A percentile compares a stretch with the other conserved stretches of the same genome.
Evolutionary conservation across 2,797 vertebrate species (phyloP).

Genomic region (Parauchenoglanis punctatus): DNA sequence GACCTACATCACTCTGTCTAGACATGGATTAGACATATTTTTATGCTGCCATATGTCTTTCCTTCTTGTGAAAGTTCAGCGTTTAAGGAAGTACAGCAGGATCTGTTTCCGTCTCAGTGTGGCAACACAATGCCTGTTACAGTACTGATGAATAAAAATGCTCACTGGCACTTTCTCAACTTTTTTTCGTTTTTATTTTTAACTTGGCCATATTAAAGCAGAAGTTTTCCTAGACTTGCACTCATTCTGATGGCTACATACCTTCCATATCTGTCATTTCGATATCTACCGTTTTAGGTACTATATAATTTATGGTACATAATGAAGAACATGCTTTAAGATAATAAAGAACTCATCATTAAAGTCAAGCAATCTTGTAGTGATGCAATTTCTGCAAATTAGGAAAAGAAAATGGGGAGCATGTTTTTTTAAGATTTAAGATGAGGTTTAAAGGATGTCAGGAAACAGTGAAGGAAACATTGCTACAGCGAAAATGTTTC

Average conservation of each 20-base stretch:
- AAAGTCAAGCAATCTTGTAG: background rate
- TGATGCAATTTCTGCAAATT: background rate
- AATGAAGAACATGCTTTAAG: background rate
- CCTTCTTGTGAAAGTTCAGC: constrained; percentile 64
- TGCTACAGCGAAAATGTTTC: background rate
- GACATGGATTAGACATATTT: constrained; percentile 66
- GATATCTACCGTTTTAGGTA: background rate
- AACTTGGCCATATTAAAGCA: background rate
- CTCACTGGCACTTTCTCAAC: background rate
- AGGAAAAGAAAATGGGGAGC: background rate
- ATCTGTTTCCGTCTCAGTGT: constrained; percentile 67
- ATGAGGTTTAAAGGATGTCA: background rate
- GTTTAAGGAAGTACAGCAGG: constrained; percentile 73
- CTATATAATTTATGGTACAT: background rate
- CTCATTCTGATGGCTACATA: background rate
- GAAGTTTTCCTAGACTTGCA: background rate
- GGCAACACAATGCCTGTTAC: constrained; percentile 61
- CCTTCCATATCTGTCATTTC: background rate
- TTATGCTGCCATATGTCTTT: constrained; percentile 65
- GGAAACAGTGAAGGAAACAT: background rate
- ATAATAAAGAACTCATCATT: background rate
- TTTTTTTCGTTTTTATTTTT: background rate
- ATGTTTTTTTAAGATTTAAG: background rate
- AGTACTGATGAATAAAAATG: constrained; percentile 39
- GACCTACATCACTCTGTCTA: constrained; percentile 72